Percentiles rank a stretch among this genome's conserved stretches.
Evolutionary conservation across 2,888 invertebrate species (phyloP).

Genomic region (Phortica okadai): DNA sequence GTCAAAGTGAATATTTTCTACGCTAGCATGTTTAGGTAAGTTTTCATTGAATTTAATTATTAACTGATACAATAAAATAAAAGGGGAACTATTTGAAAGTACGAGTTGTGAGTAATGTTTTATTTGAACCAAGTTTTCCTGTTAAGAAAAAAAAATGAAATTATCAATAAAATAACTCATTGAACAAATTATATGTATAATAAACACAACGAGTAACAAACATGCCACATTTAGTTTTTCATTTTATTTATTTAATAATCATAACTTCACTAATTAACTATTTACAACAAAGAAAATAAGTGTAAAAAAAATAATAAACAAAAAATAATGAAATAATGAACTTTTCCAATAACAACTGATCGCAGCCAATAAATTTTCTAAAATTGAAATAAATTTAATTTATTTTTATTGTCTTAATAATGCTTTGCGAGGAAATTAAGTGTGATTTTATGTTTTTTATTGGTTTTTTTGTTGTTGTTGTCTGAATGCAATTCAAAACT

Average conservation of each 20-base stretch:
- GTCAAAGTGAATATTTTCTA: slow-evolving; percentile 39
- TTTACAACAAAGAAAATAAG: slow-evolving; percentile 9
- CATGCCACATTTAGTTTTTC: slow-evolving; percentile 10
- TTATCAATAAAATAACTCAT: background rate
- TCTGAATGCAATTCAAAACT: background rate
- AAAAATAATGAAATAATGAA: slow-evolving; percentile 6
- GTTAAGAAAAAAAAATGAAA: slow-evolving; percentile 37
- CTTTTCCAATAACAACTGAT: slow-evolving; percentile 5
- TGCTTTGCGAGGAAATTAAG: slow-evolving; percentile 56
- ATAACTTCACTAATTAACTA: background rate
- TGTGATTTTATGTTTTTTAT: background rate
- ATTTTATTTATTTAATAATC: slow-evolving; percentile 20
- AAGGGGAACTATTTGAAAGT: slow-evolving; percentile 14
- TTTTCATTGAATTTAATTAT: slow-evolving; percentile 56
- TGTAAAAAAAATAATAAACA: slow-evolving; percentile 20
- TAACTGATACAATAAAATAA: slow-evolving; percentile 2
- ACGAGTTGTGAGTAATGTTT: background rate
- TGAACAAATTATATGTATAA: background rate
- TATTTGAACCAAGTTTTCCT: slow-evolving; percentile 60
- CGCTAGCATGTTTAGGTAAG: slow-evolving; percentile 54
- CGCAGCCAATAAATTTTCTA: slow-evolving; percentile 8
- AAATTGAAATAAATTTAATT: background rate
- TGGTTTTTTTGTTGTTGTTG: background rate
- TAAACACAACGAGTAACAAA: background rate
- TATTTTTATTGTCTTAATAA: slow-evolving; percentile 52